Base-by-base conservation (phyloP, 1,140 invertebrate species). In the Venturia canescens region DNA sequence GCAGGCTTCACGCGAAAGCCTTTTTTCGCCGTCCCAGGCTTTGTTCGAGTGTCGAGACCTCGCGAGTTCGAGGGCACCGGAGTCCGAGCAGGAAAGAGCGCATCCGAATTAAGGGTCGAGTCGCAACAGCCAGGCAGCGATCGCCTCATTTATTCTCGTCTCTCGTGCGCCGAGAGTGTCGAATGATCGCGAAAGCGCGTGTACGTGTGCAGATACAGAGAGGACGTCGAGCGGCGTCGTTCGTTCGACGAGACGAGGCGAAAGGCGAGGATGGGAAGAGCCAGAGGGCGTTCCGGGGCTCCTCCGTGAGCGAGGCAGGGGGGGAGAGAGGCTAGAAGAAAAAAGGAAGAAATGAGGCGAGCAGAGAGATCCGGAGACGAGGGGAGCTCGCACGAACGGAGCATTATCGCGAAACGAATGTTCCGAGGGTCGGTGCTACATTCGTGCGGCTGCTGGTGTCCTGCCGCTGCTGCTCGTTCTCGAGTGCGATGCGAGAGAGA, bases 401-500 rank as follows among this genome's bases (percentile, higher is more conserved):
- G 53, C 53, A 57, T 63, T 63, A 63, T 63, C 60, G 60, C 60
- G 60, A 63, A 26, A 63, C 60, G 60, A 26, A 26, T 63, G 60
- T 63, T 63, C 60, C 60, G 23, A 63, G 60, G 60, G 21, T 63
- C 27, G 60, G 23, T 23, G 15, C 60, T 63, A 26, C 50, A 7
- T 44, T 15, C n/a, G 50, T 18, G 50, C 7, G 50, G 60, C 60
- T 63, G 60, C 1, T 63, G 26, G 11, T 3, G 23, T 63, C 23
- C 26, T 63, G 15, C 67, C 26, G 15, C 69, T 71, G 15, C 69
- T 71, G 13, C 38, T 74, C 23, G 44, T 74, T 13, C 26, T 74
- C 38, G 48, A 38, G 69, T 44, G 69, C 18, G 80, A 66, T 57
- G 13, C 76, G 79, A 67, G 21, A 18, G 11, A 53, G 48, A 53